Conservation (phyloP, 2,113 vertebrate species). For the Hippocampus zosterae region DNA sequence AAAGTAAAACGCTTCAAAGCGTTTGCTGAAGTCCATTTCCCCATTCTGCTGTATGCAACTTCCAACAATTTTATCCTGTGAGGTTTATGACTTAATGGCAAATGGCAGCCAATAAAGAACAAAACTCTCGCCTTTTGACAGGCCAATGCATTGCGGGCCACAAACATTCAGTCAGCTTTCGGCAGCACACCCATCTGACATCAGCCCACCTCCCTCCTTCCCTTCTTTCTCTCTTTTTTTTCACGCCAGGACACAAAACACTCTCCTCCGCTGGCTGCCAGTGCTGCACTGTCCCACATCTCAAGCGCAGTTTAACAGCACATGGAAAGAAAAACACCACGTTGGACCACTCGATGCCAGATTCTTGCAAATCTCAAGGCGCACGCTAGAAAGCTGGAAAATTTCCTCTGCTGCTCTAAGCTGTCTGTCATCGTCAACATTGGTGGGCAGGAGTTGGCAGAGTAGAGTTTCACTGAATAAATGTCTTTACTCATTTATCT, state of each 20-base stretch:
- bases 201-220: conserved; percentile 27
- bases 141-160: conserved; percentile 23
- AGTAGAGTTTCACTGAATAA: conserved; percentile 29
- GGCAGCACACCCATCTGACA: conserved; percentile 37
- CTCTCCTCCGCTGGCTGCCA: conserved; percentile 67
- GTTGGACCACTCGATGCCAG: conserved; percentile 45
- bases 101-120: conserved; percentile 53
- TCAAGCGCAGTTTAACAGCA: conserved; percentile 73
- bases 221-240: conserved; percentile 23
- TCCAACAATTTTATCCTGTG: conserved; percentile 11
- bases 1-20: conserved; percentile 3
- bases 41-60: conserved; percentile 6
- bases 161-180: conserved; percentile 35
- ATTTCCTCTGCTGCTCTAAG: conserved; percentile 42
- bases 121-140: conserved; percentile 35
- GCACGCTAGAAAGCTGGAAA: conserved; percentile 53
- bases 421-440: conserved; percentile 43
- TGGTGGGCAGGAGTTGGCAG: conserved; percentile 41
- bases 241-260: conserved; percentile 45
- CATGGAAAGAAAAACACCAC: conserved; percentile 78
- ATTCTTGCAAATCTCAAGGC: conserved; percentile 45
- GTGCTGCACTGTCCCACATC: conserved; percentile 63
- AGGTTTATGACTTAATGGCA: conserved; percentile 31
- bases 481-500: conserved; percentile 35
- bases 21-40: background rate